Percentiles rank a stretch among this genome's conserved stretches.
Conservation (phyloP, 2,888 invertebrate genomes). For the Dusona sp. region DNA sequence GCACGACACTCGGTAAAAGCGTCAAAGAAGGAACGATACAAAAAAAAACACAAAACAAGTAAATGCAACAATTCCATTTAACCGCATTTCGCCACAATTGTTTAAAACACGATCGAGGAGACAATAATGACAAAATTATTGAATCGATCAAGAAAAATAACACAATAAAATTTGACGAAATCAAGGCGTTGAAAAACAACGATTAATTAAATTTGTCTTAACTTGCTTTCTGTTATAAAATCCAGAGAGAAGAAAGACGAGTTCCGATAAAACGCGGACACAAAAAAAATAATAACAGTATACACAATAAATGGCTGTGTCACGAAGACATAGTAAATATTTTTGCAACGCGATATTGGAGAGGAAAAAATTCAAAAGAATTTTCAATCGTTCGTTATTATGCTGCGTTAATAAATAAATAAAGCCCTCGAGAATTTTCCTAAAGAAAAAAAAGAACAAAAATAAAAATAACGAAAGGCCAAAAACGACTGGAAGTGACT, state of each 20-base stretch:
- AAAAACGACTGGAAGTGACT: background rate
- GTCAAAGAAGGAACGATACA: constrained; percentile 42
- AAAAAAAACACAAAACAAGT: constrained; percentile 21
- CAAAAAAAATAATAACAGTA: background rate
- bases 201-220: constrained; percentile 40
- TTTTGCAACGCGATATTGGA: constrained; percentile 10
- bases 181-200: constrained; percentile 20
- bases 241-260: constrained; percentile 65
- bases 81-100: constrained; percentile 17
- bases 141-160: constrained; percentile 38
- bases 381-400: constrained; percentile 32
- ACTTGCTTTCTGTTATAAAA: constrained; percentile 54
- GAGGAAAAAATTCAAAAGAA: constrained; percentile 35
- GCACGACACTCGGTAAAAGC: constrained; percentile 35
- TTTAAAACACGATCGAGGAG: constrained; percentile 41
- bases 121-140: constrained; percentile 54
- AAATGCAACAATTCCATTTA: constrained; percentile 56
- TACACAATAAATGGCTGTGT: constrained; percentile 5
- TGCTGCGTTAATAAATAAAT: constrained; percentile 58
- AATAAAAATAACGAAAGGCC: background rate
- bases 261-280: constrained; percentile 13
- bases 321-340: constrained; percentile 32
- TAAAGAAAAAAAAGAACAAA: background rate
- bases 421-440: constrained; percentile 48
- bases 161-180: constrained; percentile 4